Evolutionary conservation across 2,888 invertebrate species (phyloP), one percentile per base, ranked within the genome.

Genomic region (Oxycera nigricornis): DNA sequence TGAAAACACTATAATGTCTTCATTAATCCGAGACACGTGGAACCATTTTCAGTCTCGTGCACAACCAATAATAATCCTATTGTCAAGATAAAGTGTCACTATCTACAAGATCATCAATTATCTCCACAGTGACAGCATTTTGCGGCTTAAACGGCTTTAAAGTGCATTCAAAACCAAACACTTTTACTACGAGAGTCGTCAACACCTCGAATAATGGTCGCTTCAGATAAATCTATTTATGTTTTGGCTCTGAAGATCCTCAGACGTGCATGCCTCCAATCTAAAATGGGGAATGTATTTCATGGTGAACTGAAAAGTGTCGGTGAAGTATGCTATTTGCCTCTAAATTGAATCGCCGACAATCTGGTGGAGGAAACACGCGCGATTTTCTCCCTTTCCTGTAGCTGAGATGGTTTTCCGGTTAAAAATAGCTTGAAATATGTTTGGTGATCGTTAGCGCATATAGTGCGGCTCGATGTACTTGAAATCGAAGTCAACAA

Each of bases 221-320:
- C 1, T 24, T 59, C 26, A 26, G 59, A 24, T 22, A 28, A 22
- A 59, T 59, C 59, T 59, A 59, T 59, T 59, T 59, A 28, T 59
- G 30, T 28, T 59, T 59, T 28, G 28, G 14, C 59, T 28, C 14
- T 59, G 14, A 46, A 46, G 46, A 46, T 46, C 11, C n/a, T 17
- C 17, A 14, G n/a, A 46, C 46, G 17, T 46, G 11, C 46, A 17
- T 7, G 17, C 17, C 35, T 35, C 6, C 11, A 35, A 35, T 35
- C 59, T 28, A 59, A 28, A 28, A 59, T 59, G 59, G 22, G 24
- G 52, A 20, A 55, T 2, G 24, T 24, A 59, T 59, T 59, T 59
- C 59, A 30, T 59, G 24, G 59, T 59, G 59, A n/a, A n/a, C n/a
- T n/a, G n/a, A 59, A 55, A 59, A 59, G 59, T 59, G 28, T 17